Evolutionary conservation across 2,888 invertebrate genomes (phyloP), one percentile per base, ranked within the genome.

Genomic region (Crocallis elinguaria): DNA sequence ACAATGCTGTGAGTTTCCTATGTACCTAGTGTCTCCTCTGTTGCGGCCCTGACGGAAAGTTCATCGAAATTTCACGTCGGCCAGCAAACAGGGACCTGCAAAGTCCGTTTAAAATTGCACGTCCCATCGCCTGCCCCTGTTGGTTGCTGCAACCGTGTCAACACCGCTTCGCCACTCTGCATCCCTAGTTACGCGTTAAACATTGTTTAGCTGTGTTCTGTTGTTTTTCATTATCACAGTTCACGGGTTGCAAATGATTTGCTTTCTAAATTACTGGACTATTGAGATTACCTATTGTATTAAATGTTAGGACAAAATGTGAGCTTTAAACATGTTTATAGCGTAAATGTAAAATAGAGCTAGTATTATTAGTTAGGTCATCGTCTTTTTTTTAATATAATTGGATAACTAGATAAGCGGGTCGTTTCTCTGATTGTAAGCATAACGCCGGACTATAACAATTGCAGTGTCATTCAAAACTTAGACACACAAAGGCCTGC

Each of bases 101-200:
- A 75, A 73, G 75, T 72, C 71, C 77, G 78, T 82, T 87, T 88
- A 88, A 88, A 86, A 86, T 88, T 88, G 81, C 84, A 84, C 78
- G 78, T 77, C 52, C 79, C 77, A 75, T 78, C 77, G 77, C 79
- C 72, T 76, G 68, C 67, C 71, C 66, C 66, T 79, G 71, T 36
- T 46, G 76, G 73, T 62, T 71, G 70, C 72, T 68, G 66, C 71
- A 69, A 64, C 73, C 77, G 68, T 79, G 82, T 83, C 82, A 83
- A 89, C 86, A 86, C 57, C 69, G 75, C 73, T 68, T 75, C 73
- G 75, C 75, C 75, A 75, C 79, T 76, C 79, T 77, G 79, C 77
- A 77, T 74, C 80, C 76, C 80, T 81, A 77, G 84, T 82, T 84
- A 80, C 83, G 79, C 81, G 83, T 82, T 82, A 81, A 82, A 84